Evolutionary conservation across 2,113 vertebrate species (phyloP).

Genomic region (Scortum barcoo): DNA sequence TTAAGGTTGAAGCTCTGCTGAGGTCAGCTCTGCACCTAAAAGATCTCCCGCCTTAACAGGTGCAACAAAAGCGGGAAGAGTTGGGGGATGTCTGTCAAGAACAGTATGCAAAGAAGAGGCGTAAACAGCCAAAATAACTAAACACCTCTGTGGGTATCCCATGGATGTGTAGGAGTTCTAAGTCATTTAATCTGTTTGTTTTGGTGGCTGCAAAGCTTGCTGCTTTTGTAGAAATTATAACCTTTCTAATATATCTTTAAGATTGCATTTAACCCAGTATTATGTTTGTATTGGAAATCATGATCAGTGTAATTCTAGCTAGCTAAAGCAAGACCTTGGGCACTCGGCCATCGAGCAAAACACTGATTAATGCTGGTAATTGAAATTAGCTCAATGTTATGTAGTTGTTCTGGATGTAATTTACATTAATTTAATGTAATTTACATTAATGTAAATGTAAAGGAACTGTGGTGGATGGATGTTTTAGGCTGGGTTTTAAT

Average conservation of each 20-base stretch:
- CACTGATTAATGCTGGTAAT: neutral
- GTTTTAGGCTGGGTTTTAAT: neutral
- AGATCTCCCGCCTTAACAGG: neutral
- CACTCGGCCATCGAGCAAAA: neutral
- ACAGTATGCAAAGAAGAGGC: neutral
- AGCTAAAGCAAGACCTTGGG: neutral
- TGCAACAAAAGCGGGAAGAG: neutral
- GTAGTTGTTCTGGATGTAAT: neutral
- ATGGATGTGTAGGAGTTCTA: neutral
- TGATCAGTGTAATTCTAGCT: neutral
- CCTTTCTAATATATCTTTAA: neutral
- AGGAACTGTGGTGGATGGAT: neutral
- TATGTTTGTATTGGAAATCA: neutral
- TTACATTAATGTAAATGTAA: neutral
- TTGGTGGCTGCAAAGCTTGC: neutral
- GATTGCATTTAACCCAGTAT: neutral
- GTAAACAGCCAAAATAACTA: neutral
- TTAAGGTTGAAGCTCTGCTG: slow-evolving; percentile 2
- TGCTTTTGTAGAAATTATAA: neutral
- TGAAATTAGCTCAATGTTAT: neutral
- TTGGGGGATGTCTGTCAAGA: neutral
- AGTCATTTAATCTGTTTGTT: neutral
- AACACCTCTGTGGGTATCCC: neutral
- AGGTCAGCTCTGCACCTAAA: slow-evolving; percentile 8
- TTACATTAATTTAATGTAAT: too few relatives aligned